phyloP scores from a whole-genome alignment of 2,797 vertebrate genomes.

The Arremon brunneinucha region DNA sequence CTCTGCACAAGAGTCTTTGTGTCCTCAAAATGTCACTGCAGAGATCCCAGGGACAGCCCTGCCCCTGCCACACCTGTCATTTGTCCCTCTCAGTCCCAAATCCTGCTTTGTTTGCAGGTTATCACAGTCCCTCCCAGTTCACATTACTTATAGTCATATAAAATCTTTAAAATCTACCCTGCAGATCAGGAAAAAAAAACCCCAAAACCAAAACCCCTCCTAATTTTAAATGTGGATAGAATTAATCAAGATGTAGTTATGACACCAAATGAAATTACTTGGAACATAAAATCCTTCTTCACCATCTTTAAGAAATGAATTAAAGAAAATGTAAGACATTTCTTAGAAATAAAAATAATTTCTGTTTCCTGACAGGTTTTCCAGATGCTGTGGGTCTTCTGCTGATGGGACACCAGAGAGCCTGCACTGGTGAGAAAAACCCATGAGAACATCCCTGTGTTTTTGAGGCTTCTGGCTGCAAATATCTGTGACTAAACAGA shows the following conservation, averaged over 20 bases:
- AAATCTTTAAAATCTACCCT: background rate
- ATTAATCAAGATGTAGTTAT: background rate
- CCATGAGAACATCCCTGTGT: background rate
- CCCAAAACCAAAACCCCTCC: rapidly evolving
- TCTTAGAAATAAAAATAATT: background rate
- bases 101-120: background rate
- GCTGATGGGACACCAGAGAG: background rate
- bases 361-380: background rate
- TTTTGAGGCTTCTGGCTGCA: background rate
- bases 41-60: background rate
- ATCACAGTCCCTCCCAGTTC: background rate
- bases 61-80: background rate
- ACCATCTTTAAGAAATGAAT: background rate
- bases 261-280: background rate
- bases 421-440: background rate
- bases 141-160: background rate
- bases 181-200: background rate
- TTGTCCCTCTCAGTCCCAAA: background rate
- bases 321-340: background rate
- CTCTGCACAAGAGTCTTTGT: background rate
- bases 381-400: background rate
- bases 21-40: background rate
- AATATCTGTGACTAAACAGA: background rate
- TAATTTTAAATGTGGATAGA: background rate
- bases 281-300: background rate